Conservation (phyloP, 2,888 invertebrate genomes). For the Mythimna albipuncta region DNA sequence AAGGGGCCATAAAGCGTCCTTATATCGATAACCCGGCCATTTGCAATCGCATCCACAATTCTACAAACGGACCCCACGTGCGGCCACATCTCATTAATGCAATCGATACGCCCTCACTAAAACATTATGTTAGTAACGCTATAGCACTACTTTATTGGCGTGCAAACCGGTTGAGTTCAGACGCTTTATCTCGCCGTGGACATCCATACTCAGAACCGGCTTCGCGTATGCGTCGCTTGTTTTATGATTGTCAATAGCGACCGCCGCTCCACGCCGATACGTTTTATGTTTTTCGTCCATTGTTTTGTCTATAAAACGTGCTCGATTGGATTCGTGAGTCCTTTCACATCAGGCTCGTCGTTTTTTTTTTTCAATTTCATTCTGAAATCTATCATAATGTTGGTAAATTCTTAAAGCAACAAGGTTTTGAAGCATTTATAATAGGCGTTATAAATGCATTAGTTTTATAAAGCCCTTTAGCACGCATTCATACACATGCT, state of each 20-base stretch:
- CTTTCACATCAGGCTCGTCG: constrained; percentile 32
- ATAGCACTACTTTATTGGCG: constrained; percentile 81
- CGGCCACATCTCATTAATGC: constrained; percentile 89
- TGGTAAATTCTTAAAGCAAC: constrained; percentile 23
- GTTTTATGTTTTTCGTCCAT: constrained; percentile 61
- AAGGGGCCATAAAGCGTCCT: constrained; percentile 80
- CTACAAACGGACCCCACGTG: constrained; percentile 87
- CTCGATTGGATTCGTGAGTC: constrained; percentile 38
- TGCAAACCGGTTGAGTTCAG: constrained; percentile 72
- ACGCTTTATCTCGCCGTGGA: constrained; percentile 68
- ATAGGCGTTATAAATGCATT: constrained; percentile 81
- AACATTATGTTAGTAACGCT: constrained; percentile 84
- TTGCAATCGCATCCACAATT: constrained; percentile 80
- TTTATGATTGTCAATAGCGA: constrained; percentile 61
- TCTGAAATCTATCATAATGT: constrained; percentile 45
- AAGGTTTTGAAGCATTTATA: constrained; percentile 53
- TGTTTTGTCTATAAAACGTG: constrained; percentile 57
- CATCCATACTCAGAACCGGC: constrained; percentile 66
- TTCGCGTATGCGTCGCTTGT: constrained; percentile 57
- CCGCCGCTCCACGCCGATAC: constrained; percentile 45
- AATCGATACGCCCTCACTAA: constrained; percentile 86
- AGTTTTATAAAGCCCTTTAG: constrained; percentile 60
- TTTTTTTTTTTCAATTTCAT: constrained; percentile 44
- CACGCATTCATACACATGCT: constrained; percentile 21
- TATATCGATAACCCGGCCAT: constrained; percentile 80